These are phyloP conservation scores for Phrynocephalus vlangalii DNA, from an alignment of 2,797 vertebrate species.

Conservation along the genomic window DNA sequence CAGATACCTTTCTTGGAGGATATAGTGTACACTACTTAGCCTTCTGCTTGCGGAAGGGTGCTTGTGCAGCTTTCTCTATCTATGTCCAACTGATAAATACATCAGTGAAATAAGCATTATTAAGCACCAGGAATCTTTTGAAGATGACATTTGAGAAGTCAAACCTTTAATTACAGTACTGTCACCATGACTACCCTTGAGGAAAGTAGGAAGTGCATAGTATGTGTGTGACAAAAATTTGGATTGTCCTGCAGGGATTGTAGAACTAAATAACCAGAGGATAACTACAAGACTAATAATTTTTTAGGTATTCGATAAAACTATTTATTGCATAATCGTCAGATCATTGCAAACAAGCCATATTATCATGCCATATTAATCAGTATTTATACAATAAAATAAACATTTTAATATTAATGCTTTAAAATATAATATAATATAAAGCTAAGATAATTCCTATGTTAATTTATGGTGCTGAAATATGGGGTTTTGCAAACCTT, in stretches of 20 bases:
- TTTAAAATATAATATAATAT: too few species aligned
- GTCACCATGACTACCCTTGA: too few species aligned
- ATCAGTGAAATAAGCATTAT: not conserved
- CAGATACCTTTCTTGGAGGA: not conserved
- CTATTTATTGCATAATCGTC: too few species aligned
- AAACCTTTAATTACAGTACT: too few species aligned
- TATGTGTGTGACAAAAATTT: not conserved
- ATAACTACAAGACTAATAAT: not conserved
- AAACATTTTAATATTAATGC: too few species aligned
- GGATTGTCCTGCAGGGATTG: not conserved
- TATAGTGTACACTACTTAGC: not conserved
- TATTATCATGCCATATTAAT: too few species aligned
- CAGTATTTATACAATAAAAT: too few species aligned
- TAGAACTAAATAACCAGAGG: not conserved
- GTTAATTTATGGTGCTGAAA: too few species aligned
- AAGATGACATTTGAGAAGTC: not conserved
- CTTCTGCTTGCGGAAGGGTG: not conserved
- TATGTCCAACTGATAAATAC: not conserved
- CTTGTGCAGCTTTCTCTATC: not conserved
- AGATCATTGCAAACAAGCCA: too few species aligned
- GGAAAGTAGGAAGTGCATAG: not conserved
- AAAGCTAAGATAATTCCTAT: too few species aligned
- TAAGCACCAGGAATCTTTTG: not conserved
- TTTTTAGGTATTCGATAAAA: too few species aligned
- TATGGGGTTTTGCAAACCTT: too few species aligned